phyloP scores from a whole-genome alignment of 1,140 invertebrate genomes.

The Drosophila ohnishii region DNA sequence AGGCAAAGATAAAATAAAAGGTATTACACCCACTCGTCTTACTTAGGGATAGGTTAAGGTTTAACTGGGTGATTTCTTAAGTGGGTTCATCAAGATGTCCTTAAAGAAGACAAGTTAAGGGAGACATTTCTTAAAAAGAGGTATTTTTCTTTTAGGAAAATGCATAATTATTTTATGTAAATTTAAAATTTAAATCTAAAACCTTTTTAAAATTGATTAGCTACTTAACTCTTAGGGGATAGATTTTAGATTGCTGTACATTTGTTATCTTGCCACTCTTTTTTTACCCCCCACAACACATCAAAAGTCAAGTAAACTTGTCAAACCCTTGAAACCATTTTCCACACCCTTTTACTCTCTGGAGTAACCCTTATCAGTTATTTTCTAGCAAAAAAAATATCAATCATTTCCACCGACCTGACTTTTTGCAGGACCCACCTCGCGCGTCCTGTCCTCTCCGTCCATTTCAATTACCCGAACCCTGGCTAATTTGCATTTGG shows the following conservation, averaged over 20 bases:
- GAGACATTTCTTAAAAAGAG: neutral
- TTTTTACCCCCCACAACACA: neutral
- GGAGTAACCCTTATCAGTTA: conserved; percentile 37
- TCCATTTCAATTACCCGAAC: conserved; percentile 33
- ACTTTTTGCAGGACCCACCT: conserved; percentile 19
- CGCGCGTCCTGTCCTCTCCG: neutral
- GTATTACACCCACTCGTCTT: neutral
- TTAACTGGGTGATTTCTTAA: conserved; percentile 10
- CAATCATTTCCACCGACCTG: conserved; percentile 47
- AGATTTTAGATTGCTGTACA: neutral
- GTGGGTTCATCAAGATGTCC: conserved; percentile 16
- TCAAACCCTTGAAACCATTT: conserved; percentile 18
- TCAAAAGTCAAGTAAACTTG: conserved; percentile 38
- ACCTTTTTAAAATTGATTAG: neutral
- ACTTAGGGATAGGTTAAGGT: conserved; percentile 29
- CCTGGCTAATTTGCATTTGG: conserved; percentile 68
- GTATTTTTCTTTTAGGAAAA: neutral
- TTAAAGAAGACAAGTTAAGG: neutral
- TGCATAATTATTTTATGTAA: neutral
- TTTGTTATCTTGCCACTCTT: conserved; percentile 15
- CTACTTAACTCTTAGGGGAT: neutral
- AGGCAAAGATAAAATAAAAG: conserved; percentile 6
- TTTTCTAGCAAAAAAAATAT: conserved; percentile 42
- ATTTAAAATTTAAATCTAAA: neutral
- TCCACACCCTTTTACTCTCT: conserved; percentile 11